phyloP scores from a whole-genome alignment of 1,140 invertebrate genomes.

The Polyergus mexicanus region DNA sequence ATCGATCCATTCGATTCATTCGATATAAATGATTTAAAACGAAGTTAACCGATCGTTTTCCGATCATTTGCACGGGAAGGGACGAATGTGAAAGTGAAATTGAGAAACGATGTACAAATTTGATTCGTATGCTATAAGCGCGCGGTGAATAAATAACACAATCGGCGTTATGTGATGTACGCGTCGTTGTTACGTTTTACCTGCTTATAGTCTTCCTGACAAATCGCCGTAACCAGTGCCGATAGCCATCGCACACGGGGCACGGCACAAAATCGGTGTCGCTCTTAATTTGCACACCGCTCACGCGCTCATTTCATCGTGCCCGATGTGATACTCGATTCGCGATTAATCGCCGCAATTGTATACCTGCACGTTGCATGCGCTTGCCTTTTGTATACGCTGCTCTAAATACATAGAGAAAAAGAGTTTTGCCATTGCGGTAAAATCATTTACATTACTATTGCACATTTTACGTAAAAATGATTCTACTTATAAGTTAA shows the following conservation, averaged over 20 bases:
- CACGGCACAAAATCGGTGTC: slow-evolving; percentile 43
- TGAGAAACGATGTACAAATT: slow-evolving; percentile 62
- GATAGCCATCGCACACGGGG: slow-evolving; percentile 12
- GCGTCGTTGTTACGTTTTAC: slow-evolving; percentile 45
- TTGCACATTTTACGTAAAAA: background rate
- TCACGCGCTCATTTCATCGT: slow-evolving; percentile 20
- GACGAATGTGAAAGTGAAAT: slow-evolving; percentile 66
- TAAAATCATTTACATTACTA: background rate
- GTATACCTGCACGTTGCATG: background rate
- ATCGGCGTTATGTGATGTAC: slow-evolving; percentile 22
- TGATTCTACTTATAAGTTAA: background rate
- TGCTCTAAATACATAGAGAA: background rate
- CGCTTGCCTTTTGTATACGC: background rate
- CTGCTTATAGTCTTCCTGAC: slow-evolving; percentile 30
- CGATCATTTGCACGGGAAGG: slow-evolving; percentile 36
- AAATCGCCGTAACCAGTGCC: background rate
- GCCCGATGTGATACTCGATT: slow-evolving; percentile 13
- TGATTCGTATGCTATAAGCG: slow-evolving; percentile 27
- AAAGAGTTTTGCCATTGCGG: background rate
- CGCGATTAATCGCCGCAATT: slow-evolving; percentile 8
- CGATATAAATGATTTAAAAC: background rate
- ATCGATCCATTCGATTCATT: background rate
- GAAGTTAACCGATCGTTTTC: background rate
- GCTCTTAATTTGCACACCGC: slow-evolving; percentile 46
- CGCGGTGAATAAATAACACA: slow-evolving; percentile 44